phyloP scores from a whole-genome alignment of 1,140 invertebrate genomes.

The Orius insidiosus region DNA sequence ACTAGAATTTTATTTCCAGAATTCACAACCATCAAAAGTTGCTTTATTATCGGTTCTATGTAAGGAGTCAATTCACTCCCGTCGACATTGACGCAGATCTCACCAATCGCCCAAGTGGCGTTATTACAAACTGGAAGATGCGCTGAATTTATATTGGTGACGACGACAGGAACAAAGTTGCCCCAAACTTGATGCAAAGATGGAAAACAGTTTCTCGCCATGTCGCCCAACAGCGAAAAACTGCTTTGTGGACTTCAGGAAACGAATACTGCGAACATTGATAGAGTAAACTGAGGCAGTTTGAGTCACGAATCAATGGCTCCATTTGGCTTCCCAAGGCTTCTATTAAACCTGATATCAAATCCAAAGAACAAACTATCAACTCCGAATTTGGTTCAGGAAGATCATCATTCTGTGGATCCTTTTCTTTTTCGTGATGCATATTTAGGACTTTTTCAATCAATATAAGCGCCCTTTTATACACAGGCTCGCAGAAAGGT shows the following conservation, averaged over 20 bases:
- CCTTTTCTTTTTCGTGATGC: slow-evolving; percentile 71
- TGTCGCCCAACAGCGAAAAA: slow-evolving; percentile 91
- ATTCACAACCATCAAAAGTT: slow-evolving; percentile 92
- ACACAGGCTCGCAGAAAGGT: slow-evolving; percentile 96
- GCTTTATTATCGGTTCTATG: slow-evolving; percentile 71
- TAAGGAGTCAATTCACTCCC: slow-evolving; percentile 83
- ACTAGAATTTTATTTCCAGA: slow-evolving; percentile 69
- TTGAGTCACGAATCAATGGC: slow-evolving; percentile 73
- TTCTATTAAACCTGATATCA: slow-evolving; percentile 87
- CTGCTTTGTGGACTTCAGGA: slow-evolving; percentile 97
- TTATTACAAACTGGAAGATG: slow-evolving; percentile 98
- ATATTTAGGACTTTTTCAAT: slow-evolving; percentile 94
- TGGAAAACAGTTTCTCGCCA: slow-evolving; percentile 96
- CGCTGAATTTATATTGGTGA: slow-evolving; percentile 92
- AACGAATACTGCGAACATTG: slow-evolving; percentile 97
- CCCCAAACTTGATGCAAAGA: slow-evolving; percentile 74
- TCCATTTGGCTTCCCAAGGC: slow-evolving; percentile 90
- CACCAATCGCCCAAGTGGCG: slow-evolving; percentile 95
- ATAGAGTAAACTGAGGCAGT: slow-evolving; percentile 90
- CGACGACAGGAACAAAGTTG: slow-evolving; percentile 87
- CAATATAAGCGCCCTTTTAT: slow-evolving; percentile 81
- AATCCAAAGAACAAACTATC: slow-evolving; percentile 94
- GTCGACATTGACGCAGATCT: slow-evolving; percentile 95
- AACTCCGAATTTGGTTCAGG: slow-evolving; percentile 95
- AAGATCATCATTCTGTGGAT: slow-evolving; percentile 48